These are phyloP conservation scores for Drosophila mauritiana DNA, from an alignment of 1,140 invertebrate genomes.

Conservation along the genomic window DNA sequence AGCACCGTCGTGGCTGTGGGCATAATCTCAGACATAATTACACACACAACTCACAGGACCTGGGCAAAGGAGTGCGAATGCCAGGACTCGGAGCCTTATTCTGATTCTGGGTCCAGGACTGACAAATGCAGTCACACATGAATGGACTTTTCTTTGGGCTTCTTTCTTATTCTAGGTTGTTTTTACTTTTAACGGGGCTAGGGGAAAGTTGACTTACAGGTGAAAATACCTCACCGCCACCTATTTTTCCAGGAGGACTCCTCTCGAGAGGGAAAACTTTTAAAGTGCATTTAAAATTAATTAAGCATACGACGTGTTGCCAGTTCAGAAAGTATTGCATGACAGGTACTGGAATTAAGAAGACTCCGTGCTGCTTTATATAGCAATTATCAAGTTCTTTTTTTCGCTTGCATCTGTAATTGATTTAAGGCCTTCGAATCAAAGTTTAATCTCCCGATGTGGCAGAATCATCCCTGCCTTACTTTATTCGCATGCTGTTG, in stretches of 20 bases:
- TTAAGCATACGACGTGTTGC: conserved; percentile 72
- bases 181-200: conserved; percentile 26
- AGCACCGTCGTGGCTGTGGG: conserved; percentile 63
- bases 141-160: conserved; percentile 37
- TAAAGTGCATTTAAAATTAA: conserved; percentile 83
- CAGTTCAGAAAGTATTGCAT: conserved; percentile 29
- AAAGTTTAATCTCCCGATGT: conserved; percentile 20
- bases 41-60: conserved; percentile 50
- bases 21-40: conserved; percentile 83
- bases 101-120: conserved; percentile 25
- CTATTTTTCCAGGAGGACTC: conserved; percentile 8
- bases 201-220: conserved; percentile 68
- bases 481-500: conserved; percentile 50
- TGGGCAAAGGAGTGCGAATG: conserved; percentile 18
- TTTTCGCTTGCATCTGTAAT: conserved; percentile 28
- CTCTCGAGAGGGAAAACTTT: conserved; percentile 53
- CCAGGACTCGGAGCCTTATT: conserved; percentile 21
- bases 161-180: conserved; percentile 24
- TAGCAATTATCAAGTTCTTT: conserved; percentile 45
- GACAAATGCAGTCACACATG: conserved; percentile 78
- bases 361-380: conserved; percentile 25
- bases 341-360: conserved; percentile 44
- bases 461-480: conserved; percentile 2
- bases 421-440: conserved; percentile 43
- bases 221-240: conserved; percentile 8